Base-by-base conservation (phyloP, 2,888 invertebrate genomes). In the Isotomurus palustris region DNA sequence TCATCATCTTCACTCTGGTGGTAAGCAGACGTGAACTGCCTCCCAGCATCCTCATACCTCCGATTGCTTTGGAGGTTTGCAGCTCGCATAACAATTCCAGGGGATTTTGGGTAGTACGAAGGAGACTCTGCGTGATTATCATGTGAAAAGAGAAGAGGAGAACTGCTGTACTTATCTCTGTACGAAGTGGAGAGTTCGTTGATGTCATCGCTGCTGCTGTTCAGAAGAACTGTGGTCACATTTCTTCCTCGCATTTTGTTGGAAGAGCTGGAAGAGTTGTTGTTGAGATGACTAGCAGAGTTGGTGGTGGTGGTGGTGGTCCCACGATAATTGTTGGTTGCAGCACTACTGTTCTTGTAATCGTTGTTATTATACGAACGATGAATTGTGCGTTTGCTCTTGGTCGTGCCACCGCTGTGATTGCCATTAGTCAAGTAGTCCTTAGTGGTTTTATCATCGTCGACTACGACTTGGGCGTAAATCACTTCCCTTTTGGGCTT, bases 161-260 rank as follows among this genome's bases (percentile, higher is more conserved):
- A 40, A n/a, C 40, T 40, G 40, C 40, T 40, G 17, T 19, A n/a
- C 17, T 19, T 10, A 40, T 40, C 10, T 40, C 40, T 10, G 40
- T 6, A 40, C 6, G 10, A 10, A 17, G 10, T 10, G 17, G 6
- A n/a, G 19, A 10, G 6, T 10, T 6, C 8, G 10, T 19, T 19
- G 6, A 40, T n/a, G 40, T 40, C 40, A n/a, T 40, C 40, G 40
- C 40, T 40, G 40, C 40, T 40, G 17, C 40, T 40, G 40, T 40
- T 40, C 14, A 40, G 17, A 6, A 40, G 40, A 6, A 40, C 40
- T 6, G 40, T 40, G 17, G 40, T 40, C 40, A 40, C 40, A 40
- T 40, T 40, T 40, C 19, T 6, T 17, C 40, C 40, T 19, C 10
- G 10, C 14, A 40, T 17, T n/a, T n/a, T n/a, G n/a, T n/a, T n/a